phyloP scores from a whole-genome alignment of 2,113 vertebrate genomes.

The Ranitomeya variabilis region DNA sequence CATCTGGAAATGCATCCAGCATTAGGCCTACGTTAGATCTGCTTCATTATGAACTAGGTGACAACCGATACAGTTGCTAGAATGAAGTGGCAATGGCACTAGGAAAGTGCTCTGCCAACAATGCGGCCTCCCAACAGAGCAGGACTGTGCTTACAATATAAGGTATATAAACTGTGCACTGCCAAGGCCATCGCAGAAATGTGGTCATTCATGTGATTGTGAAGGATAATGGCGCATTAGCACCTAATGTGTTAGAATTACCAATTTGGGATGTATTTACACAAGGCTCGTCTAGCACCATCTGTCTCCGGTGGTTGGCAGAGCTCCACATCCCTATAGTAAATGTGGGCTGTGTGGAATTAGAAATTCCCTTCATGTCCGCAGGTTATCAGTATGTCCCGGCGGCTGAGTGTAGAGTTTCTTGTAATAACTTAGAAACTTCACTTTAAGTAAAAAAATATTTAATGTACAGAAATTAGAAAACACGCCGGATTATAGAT shows the following conservation, averaged over 20 bases:
- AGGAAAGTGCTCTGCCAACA: background rate
- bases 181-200: background rate
- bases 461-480: background rate
- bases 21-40: background rate
- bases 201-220: background rate
- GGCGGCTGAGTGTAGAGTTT: background rate
- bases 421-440: background rate
- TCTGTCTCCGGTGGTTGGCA: constrained; percentile 18
- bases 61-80: background rate
- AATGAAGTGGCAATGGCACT: background rate
- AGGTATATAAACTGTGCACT: background rate
- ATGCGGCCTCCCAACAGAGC: background rate
- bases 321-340: constrained; percentile 8
- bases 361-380: constrained; percentile 5
- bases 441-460: background rate
- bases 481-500: background rate
- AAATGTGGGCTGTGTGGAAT: background rate
- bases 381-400: background rate
- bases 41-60: background rate
- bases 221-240: constrained; percentile 10
- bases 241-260: background rate
- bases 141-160: background rate
- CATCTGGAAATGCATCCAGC: background rate
- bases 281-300: background rate
- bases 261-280: constrained; percentile 18